These are phyloP conservation scores for Stictonetta naevosa DNA, from an alignment of 2,113 vertebrate species.

Conservation along the genomic window DNA sequence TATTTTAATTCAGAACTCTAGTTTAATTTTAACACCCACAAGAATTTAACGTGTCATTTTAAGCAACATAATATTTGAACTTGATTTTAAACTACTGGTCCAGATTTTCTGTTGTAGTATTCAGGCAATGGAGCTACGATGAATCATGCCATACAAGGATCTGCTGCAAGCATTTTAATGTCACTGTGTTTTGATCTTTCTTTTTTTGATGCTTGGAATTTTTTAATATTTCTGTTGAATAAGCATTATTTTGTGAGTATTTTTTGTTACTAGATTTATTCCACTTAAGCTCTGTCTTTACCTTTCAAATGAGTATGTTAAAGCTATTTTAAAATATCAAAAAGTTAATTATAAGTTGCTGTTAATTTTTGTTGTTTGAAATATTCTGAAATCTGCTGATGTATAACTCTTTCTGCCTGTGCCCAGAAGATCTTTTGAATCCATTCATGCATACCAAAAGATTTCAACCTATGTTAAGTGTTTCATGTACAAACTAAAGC, in stretches of 20 bases:
- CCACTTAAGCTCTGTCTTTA: background rate
- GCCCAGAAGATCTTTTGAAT: background rate
- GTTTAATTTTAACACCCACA: background rate
- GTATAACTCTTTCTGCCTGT: background rate
- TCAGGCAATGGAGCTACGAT: background rate
- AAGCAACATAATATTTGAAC: background rate
- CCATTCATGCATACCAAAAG: background rate
- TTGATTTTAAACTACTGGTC: background rate
- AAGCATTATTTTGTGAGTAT: background rate
- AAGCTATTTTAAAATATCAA: background rate
- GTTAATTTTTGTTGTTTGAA: background rate
- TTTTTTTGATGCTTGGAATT: background rate
- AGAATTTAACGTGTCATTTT: background rate
- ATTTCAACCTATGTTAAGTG: background rate
- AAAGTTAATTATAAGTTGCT: background rate
- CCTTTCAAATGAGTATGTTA: background rate
- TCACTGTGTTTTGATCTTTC: background rate
- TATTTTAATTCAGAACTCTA: background rate
- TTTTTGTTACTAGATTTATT: background rate
- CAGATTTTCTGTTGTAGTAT: background rate
- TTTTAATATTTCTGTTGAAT: background rate
- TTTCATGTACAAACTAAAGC: background rate
- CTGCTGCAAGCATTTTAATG: background rate
- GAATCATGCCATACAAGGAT: background rate
- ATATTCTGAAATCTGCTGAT: background rate